Base-by-base conservation (phyloP, 2,113 vertebrate genomes). In the Ia io region DNA sequence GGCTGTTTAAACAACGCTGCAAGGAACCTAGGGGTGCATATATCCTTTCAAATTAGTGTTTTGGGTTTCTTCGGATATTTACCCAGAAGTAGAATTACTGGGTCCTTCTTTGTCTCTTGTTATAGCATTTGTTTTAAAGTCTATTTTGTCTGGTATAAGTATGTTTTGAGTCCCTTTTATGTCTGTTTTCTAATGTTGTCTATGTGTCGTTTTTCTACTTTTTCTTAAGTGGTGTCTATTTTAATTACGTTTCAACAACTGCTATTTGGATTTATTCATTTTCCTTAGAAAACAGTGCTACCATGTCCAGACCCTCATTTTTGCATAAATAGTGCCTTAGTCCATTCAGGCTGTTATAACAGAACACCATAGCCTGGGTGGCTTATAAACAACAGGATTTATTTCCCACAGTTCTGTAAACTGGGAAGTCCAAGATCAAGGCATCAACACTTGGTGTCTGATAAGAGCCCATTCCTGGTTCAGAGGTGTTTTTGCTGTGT, bases 241-340 rank as follows among this genome's bases (percentile, higher is more conserved):
- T 84, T 73, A 82, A 49, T 93, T 88, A 40, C 18, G 84, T 92
- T 90, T 82, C 37, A 85, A 84, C 44, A 96, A 49, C n/a, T 78
- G 44, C 10, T 79, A 22, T 23, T 92, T 79, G 56, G 10, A 77
- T 73, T 87, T 85, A 49, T 88, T 86, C 49, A 40, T 47, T 73
- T 42, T 30, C 28, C 73, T 67, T 70, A n/a, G 25, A 3, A 53
- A 23, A 30, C n/a, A 87, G 63, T 65, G 56, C 3, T 25, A 3
- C 5, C 17, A 11, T 0, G 1, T 12, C 23, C 9, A 79, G 44
- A 9, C 2, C 11, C 25, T 77, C 78, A 88, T 59, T 88, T 85
- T 82, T 96, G 3, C 10, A 69, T 51, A 67, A 73, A 30, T 42
- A 47, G 0, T 74, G 47, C 56, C 53, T 82, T 69, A 69, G 49